Conservation (phyloP, 1,140 invertebrate species). For the Aradophagus sp. region DNA sequence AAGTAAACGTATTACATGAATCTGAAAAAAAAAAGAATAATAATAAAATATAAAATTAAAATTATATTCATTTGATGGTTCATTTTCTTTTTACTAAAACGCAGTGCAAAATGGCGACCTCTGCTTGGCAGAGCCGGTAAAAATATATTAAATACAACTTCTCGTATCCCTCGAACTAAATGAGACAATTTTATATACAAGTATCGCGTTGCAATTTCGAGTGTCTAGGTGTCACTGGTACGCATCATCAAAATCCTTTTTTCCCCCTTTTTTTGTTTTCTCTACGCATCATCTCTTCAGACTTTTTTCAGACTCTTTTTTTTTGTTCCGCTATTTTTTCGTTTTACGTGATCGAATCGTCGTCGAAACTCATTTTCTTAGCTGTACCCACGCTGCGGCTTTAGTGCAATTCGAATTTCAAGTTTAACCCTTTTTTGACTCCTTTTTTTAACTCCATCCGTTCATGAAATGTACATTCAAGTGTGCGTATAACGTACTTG, state of each 20-base stretch:
- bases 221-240: conserved; percentile 51
- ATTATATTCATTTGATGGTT: background rate
- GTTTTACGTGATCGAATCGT: conserved; percentile 12
- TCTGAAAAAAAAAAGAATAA: conserved; percentile 1
- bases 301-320: no score
- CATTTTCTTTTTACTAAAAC: conserved; percentile 49
- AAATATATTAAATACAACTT: conserved; percentile 55
- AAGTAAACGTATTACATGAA: no score
- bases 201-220: conserved; percentile 49
- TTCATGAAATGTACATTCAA: conserved; percentile 21
- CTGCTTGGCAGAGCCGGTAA: conserved; percentile 46
- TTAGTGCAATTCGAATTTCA: conserved; percentile 14
- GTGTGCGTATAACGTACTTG: conserved; percentile 50
- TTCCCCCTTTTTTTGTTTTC: conserved; percentile 22
- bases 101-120: conserved; percentile 41
- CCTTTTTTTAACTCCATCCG: background rate
- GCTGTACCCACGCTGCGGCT: conserved; percentile 16
- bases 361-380: conserved; percentile 12
- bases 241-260: conserved; percentile 30
- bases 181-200: conserved; percentile 53
- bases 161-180: conserved; percentile 43
- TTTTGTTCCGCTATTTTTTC: background rate
- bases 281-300: conserved; percentile 1
- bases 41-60: background rate
- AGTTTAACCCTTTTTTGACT: conserved; percentile 10